phyloP scores from a whole-genome alignment of 2,888 invertebrate species.

The Entomobrya multifasciata region DNA sequence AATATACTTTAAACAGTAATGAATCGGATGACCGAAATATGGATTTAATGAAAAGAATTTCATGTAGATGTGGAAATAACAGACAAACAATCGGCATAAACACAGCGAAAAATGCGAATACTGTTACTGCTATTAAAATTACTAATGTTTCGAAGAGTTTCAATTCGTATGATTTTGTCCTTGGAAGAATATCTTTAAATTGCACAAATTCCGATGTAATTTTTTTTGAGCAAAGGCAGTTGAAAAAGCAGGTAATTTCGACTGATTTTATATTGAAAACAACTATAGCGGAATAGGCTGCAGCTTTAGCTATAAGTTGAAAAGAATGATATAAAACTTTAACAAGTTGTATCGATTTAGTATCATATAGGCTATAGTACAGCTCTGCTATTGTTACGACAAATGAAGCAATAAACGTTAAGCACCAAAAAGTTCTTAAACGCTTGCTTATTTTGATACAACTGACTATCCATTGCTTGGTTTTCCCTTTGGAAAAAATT shows the following conservation, averaged over 20 bases:
- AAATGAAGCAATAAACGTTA: too few species aligned
- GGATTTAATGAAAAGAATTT: too few species aligned
- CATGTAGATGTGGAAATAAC: too few species aligned
- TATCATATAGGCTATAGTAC: too few species aligned
- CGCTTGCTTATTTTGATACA: too few species aligned
- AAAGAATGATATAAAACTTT: not conserved
- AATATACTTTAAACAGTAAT: too few species aligned
- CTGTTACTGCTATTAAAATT: not conserved
- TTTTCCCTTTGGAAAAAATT: too few species aligned
- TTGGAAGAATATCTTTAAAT: not conserved
- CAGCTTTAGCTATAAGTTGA: not conserved
- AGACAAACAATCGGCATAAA: not conserved
- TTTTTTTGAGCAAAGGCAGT: not conserved
- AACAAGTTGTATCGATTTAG: too few species aligned
- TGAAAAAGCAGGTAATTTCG: not conserved
- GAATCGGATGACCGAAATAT: too few species aligned
- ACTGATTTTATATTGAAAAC: not conserved
- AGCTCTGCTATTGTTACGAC: too few species aligned
- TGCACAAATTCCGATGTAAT: not conserved
- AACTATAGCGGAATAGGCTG: not conserved
- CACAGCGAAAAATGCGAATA: not conserved
- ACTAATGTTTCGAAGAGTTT: not conserved
- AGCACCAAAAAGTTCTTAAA: too few species aligned
- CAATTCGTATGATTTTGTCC: not conserved
- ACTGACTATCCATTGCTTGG: too few species aligned